phyloP scores from a whole-genome alignment of 2,888 invertebrate genomes.

The Oscheius sp. region DNA sequence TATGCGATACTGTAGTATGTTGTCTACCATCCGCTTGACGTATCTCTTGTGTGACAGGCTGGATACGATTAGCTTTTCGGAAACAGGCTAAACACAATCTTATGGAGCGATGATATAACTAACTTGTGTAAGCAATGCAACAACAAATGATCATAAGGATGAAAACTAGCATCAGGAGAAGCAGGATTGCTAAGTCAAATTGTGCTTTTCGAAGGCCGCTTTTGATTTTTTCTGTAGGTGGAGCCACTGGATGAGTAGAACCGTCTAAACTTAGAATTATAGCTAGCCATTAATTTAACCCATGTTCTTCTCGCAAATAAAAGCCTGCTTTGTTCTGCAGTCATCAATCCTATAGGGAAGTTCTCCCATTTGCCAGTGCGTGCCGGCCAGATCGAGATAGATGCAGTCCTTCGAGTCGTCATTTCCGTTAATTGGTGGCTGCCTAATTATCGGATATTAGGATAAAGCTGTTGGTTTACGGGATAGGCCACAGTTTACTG shows the following conservation, averaged over 20 bases:
- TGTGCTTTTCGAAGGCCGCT: slow-evolving; percentile 13
- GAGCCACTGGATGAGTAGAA: slow-evolving; percentile 18
- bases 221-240: slow-evolving; percentile 26
- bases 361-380: slow-evolving; percentile 26
- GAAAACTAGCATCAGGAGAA: slow-evolving; percentile 30
- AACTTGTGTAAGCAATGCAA: slow-evolving; percentile 31
- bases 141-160: slow-evolving; percentile 32
- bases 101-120: not conserved
- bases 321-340: slow-evolving; percentile 27
- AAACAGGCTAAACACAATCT: slow-evolving; percentile 4
- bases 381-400: slow-evolving; percentile 31
- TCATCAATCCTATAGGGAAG: slow-evolving; percentile 29
- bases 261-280: slow-evolving; percentile 31
- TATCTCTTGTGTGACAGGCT: slow-evolving; percentile 1
- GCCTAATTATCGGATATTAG: slow-evolving; percentile 17
- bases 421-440: slow-evolving; percentile 30
- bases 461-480: not conserved
- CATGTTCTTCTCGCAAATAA: slow-evolving; percentile 34
- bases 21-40: not conserved
- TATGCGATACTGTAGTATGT: not conserved
- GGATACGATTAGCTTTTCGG: not conserved
- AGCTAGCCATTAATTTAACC: not conserved
- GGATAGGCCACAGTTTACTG: slow-evolving; percentile 18
- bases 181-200: slow-evolving; percentile 32
- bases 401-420: slow-evolving; percentile 33